Evolutionary conservation across 2,797 vertebrate genomes (phyloP), one percentile per base, ranked within the genome.

Genomic region (Chiroxiphia lanceolata): DNA sequence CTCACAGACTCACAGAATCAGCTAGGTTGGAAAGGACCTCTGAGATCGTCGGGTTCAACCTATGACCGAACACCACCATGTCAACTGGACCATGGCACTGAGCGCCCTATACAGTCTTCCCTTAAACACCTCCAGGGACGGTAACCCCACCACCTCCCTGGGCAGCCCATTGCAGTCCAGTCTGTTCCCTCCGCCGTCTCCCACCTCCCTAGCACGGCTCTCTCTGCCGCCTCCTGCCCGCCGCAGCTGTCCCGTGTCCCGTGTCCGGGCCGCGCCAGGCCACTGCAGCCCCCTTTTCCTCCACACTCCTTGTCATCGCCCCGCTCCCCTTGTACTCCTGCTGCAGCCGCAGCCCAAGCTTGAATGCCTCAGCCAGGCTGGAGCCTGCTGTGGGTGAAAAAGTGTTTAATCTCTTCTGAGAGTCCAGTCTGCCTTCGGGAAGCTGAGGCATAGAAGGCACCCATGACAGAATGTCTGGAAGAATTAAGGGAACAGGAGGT

Each of bases 211-310:
- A 2, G 27, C 27, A 11, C 51, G 27, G 50, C 50, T 17, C 26
- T 29, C 15, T 29, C 8, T 27, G 27, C 50, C 50, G 10, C 50
- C 48, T 11, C 27, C 27, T 11, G 10, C 50, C 27, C 50, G 15
- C 10, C 67, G 2, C 23, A 11, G 48, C 26, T n/a, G n/a, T 15
- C 54, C 53, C 53, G 5, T 33, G 50, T 23, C 34, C 36, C 11
- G 8, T 33, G 50, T 23, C 34, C 36, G 11, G 47, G 4, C 25
- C 1, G 0, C 13, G 2, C 34, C 22, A 0, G 15, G 36, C 13
- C 34, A 0, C 63, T 16, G 36, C 42, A 6, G 50, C 20, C 36
- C 29, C 12, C 27, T 34, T 31, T 16, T 51, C 9, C 6, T 33
- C 11, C 17, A 3, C 22, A 10, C 2, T 44, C 15, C 27, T 16